Conservation (phyloP, 2,797 vertebrate genomes). For the Apodemus agrarius region DNA sequence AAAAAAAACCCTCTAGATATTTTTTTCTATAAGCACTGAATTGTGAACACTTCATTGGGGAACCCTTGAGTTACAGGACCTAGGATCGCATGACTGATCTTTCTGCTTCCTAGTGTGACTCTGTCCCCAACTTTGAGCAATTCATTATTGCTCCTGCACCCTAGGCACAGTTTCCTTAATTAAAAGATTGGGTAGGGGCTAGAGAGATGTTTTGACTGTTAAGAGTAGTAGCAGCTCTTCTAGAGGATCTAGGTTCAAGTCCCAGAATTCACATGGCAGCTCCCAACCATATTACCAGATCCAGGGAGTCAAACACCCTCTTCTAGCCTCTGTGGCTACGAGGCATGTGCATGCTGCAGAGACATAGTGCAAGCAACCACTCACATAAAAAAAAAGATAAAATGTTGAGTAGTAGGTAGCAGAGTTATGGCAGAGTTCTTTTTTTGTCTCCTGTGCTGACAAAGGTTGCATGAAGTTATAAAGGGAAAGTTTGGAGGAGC, state of each 20-base stretch:
- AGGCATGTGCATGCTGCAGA: not conserved
- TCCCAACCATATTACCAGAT: not conserved
- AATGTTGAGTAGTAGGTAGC: not conserved
- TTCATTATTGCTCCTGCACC: constrained; percentile 19
- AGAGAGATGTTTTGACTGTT: not conserved
- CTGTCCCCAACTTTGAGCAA: constrained; percentile 21
- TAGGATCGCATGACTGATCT: constrained; percentile 16
- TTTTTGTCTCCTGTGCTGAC: constrained; percentile 1
- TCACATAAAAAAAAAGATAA: not conserved
- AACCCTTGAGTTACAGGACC: not conserved
- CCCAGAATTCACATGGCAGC: not conserved
- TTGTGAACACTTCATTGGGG: constrained; percentile 51
- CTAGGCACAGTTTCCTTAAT: constrained; percentile 8
- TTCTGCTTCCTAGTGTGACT: constrained; percentile 24
- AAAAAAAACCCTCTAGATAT: not conserved
- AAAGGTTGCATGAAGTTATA: constrained; percentile 32
- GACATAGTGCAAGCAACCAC: not conserved
- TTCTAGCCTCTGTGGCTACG: not conserved
- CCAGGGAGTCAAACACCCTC: not conserved
- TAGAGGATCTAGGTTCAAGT: not conserved
- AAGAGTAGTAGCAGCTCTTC: not conserved
- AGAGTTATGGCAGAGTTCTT: constrained; percentile 43
- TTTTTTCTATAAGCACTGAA: constrained; percentile 53
- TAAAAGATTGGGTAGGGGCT: not conserved
- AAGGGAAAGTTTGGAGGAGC: constrained; percentile 20